Evolutionary conservation across 2,113 vertebrate species (phyloP).

Genomic region (Cathartes aura): DNA sequence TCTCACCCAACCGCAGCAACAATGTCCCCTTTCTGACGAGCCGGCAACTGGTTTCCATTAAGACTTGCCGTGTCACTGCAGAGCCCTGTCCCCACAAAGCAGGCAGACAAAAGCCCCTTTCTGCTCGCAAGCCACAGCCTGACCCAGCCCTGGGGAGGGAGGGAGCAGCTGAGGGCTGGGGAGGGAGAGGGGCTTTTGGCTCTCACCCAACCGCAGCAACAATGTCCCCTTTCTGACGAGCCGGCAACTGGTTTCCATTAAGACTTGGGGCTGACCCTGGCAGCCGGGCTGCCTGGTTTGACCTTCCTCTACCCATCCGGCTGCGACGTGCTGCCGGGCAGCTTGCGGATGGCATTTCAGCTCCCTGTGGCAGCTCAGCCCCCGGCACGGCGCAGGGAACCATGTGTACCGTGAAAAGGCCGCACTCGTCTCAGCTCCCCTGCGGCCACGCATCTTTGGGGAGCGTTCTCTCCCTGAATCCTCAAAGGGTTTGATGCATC

Average conservation of each 20-base stretch:
- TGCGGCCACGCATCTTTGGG: rapidly evolving
- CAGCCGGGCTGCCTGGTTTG: background rate
- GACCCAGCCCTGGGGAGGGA: background rate
- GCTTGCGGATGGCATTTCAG: background rate
- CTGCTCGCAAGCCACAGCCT: background rate
- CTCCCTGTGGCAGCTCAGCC: background rate
- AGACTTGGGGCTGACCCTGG: background rate
- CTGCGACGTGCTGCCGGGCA: rapidly evolving
- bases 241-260: background rate
- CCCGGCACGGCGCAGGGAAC: rapidly evolving
- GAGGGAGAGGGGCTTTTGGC: slow-evolving; percentile 32
- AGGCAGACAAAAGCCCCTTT: slow-evolving; percentile 54
- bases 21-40: slow-evolving; percentile 41
- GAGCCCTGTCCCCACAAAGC: background rate
- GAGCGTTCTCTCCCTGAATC: rapidly evolving
- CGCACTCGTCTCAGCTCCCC: rapidly evolving
- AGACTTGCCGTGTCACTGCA: background rate
- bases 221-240: slow-evolving; percentile 41
- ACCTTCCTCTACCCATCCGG: background rate
- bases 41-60: background rate
- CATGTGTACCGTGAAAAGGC: rapidly evolving
- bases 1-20: background rate
- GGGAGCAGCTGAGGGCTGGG: background rate
- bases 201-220: background rate
- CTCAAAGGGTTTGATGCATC: background rate